A percentile compares a stretch with the other conserved stretches of the same genome.
Evolutionary conservation across 2,797 vertebrate species (phyloP).

Genomic region (Danio jaintianensis): DNA sequence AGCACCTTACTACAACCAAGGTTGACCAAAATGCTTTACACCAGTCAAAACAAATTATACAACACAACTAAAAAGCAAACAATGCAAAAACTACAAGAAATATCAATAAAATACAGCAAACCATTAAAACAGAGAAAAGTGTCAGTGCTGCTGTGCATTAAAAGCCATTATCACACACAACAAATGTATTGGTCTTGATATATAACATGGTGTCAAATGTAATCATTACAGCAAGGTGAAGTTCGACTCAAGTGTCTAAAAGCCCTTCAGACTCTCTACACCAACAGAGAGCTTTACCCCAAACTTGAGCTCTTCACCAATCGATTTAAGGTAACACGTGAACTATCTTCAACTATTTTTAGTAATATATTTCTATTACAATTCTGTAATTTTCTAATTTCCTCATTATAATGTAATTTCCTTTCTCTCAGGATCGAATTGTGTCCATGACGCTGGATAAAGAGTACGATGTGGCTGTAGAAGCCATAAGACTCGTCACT

Average conservation of each 20-base stretch:
- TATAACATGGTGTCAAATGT: not conserved
- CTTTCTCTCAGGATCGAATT: conserved; percentile 87
- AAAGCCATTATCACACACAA: not conserved
- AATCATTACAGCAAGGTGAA: conserved; percentile 91
- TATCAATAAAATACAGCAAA: too few relatives aligned
- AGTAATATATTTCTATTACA: not conserved
- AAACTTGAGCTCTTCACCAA: conserved; percentile 99
- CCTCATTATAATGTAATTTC: not conserved
- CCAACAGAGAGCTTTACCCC: conserved; percentile 96
- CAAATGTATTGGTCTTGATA: not conserved
- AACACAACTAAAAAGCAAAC: too few relatives aligned
- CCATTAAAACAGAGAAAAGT: too few relatives aligned
- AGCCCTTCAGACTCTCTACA: conserved; percentile 97
- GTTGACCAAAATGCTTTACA: too few relatives aligned
- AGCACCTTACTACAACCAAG: too few relatives aligned
- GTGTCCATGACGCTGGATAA: conserved; percentile 99
- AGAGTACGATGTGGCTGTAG: conserved; percentile 97
- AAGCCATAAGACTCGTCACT: conserved; percentile 96
- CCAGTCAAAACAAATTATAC: too few relatives aligned
- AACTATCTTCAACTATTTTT: not conserved
- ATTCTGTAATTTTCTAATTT: too few relatives aligned
- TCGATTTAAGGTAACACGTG: conserved; percentile 91
- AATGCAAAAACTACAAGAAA: too few relatives aligned
- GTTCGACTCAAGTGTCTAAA: conserved; percentile 99
- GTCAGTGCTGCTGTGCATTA: too few relatives aligned